Evolutionary conservation across 1,140 invertebrate species (phyloP), one percentile per base, ranked within the genome.

Genomic region (Listronotus oregonensis): DNA sequence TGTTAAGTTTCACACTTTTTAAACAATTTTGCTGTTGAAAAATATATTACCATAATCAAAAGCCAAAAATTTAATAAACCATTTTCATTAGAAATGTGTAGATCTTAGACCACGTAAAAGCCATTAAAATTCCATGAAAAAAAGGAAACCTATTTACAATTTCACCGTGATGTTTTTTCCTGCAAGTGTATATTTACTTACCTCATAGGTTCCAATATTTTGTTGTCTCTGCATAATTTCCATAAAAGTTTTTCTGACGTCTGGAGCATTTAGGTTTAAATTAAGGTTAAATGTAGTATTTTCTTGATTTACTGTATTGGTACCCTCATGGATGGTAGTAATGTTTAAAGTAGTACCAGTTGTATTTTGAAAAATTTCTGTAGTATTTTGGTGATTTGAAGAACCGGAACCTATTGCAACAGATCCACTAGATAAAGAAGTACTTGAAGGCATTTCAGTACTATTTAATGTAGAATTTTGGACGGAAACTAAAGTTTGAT

Each of bases 151-250:
- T n/a, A n/a, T n/a, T n/a, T n/a, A n/a, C n/a, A n/a, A n/a, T n/a
- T n/a, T n/a, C n/a, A n/a, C n/a, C n/a, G 21, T 27, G 21, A 27
- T 27, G 21, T 27, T 27, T 27, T 27, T 27, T 27, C 2, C n/a
- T n/a, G n/a, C n/a, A n/a, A n/a, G n/a, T n/a, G 5, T 37, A 37
- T 3, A 37, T 37, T 37, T 18, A 17, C 32, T 50, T 58, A 58
- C 55, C 34, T 43, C 47, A 32, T 44, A 39, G 3, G 8, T n/a
- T 6, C 21, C 8, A 8, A 40, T 12, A 31, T 59, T 51, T 46
- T 66, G 64, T 39, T 66, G 64, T 40, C 64, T 51, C 6, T 66
- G 21, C 64, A 66, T 66, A 10, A 66, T 47, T 44, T 66, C 64
- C 47, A 59, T 46, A 12, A 66, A 15, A n/a, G 34, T 59, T 66